These are phyloP conservation scores for Porites cylindrica DNA, from an alignment of 92 coral and sea anemone genomes.

Conservation along the genomic window DNA sequence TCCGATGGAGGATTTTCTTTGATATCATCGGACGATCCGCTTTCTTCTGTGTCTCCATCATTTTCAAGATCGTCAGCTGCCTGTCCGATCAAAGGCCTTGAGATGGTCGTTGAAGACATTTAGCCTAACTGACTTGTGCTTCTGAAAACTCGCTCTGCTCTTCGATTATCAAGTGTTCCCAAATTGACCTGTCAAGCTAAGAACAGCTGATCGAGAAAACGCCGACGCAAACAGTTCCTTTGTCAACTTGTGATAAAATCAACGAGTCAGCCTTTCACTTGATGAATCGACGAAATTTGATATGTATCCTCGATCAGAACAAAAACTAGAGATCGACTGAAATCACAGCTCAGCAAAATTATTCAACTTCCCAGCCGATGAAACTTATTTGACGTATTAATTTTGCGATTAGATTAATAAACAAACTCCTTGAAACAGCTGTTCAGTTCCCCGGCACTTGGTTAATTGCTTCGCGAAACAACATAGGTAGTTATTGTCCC, in stretches of 20 bases:
- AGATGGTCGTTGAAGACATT: conserved; percentile 29
- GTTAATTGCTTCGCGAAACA: conserved; percentile 25
- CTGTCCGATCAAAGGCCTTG: conserved; percentile 13
- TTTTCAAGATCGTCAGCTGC: conserved; percentile 22
- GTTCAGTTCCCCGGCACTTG: conserved; percentile 26
- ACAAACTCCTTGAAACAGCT: conserved; percentile 36
- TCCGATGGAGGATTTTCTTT: conserved; percentile 28
- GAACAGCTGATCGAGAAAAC: not conserved
- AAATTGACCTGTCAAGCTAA: conserved; percentile 10
- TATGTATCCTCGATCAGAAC: not conserved
- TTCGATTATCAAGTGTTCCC: not conserved
- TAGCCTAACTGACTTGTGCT: not conserved
- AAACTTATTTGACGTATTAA: not conserved
- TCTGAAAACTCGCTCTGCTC: not conserved
- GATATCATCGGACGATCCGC: conserved; percentile 34
- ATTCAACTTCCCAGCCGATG: not conserved
- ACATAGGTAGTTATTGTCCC: not conserved
- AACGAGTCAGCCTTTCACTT: too few species aligned
- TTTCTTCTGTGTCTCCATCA: conserved; percentile 67
- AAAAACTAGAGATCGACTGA: not conserved
- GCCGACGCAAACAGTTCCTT: not conserved
- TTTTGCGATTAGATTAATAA: conserved; percentile 32
- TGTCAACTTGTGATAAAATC: not conserved
- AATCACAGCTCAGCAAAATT: conserved; percentile 26
- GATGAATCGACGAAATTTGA: conserved; percentile 5